Conservation (phyloP, 2,888 invertebrate genomes). For the Steinernema hermaphroditum region DNA sequence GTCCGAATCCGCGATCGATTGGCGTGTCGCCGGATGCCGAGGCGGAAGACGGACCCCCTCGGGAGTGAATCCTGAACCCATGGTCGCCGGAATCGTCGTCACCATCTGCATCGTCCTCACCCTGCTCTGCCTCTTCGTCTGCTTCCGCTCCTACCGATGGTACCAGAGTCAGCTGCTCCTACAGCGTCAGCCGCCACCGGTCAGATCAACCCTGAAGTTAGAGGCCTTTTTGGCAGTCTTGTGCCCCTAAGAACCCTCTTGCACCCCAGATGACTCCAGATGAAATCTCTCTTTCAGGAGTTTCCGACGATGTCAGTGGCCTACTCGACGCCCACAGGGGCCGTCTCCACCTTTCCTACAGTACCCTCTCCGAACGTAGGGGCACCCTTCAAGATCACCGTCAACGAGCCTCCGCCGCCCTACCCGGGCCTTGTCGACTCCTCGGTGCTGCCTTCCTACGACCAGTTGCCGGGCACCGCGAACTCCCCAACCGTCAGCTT, state of each 20-base stretch:
- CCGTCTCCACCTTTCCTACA: slow-evolving; percentile 3
- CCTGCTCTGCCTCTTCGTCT: slow-evolving; percentile 11
- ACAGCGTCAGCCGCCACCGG: not conserved
- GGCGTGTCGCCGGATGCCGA: not conserved
- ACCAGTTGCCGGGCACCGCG: slow-evolving; percentile 24
- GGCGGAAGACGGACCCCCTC: no score
- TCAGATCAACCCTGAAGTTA: no score
- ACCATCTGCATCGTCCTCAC: slow-evolving; percentile 15
- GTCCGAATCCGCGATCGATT: not conserved
- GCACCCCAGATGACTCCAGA: no score
- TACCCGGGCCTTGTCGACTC: slow-evolving; percentile 17
- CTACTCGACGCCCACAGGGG: slow-evolving; percentile 11
- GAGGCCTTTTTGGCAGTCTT: no score
- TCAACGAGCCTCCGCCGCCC: slow-evolving; percentile 24
- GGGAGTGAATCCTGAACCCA: not conserved
- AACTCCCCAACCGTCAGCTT: slow-evolving; percentile 12
- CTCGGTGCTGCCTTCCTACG: slow-evolving; percentile 14
- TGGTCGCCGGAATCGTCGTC: slow-evolving; percentile 20
- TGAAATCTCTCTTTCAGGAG: not conserved
- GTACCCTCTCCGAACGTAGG: not conserved
- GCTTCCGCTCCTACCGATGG: slow-evolving; percentile 18
- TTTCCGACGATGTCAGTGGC: slow-evolving; percentile 15
- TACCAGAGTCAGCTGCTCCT: slow-evolving; percentile 10
- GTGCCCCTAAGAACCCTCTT: no score
- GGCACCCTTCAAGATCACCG: not conserved